Evolutionary conservation across 2,888 invertebrate species (phyloP), one percentile per base, ranked within the genome.

Genomic region (Cerastis rubricosa): DNA sequence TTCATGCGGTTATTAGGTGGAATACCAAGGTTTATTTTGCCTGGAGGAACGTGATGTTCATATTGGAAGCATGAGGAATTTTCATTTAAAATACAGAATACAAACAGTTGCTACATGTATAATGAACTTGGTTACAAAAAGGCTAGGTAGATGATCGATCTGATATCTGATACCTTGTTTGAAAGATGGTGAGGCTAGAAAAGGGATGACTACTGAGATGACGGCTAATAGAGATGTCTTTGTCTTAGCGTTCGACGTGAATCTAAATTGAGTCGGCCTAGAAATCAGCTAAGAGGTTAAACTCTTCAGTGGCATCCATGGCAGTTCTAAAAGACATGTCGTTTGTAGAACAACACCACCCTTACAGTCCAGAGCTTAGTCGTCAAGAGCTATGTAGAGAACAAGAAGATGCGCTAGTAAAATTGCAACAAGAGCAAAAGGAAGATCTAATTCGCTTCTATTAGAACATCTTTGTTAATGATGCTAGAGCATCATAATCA

Each of bases 21-120:
- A 67, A 57, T 78, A 81, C 57, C 64, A 76, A 83, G 64, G 64
- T 65, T 83, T 76, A 29, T 78, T 80, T 80, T 35, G 66, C 66
- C 61, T 66, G 35, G 49, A 61, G 57, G 29, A 71, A 61, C 43
- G 40, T 43, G 61, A 57, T 57, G 14, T 35, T 81, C 35, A 74
- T 59, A 74, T 35, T 65, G 40, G 17, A 35, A 25, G 12, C 12
- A 22, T n/a, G 35, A 73, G 0, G 35, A 63, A 57, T 43, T 47
- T 80, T 71, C 22, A 29, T 22, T 40, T 73, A 25, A 17, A 54
- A 47, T 40, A 25, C 11, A 4, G 9, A 71, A 14, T 9, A 29
- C 35, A n/a, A 17, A 25, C 3, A 25, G 25, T 19, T 9, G 70
- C 25, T 69, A 5, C 51, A 43, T 69, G 25, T 35, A 47, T 35